phyloP scores from a whole-genome alignment of 92 coral and sea anemone genomes.

The Heteractis magnifica region DNA sequence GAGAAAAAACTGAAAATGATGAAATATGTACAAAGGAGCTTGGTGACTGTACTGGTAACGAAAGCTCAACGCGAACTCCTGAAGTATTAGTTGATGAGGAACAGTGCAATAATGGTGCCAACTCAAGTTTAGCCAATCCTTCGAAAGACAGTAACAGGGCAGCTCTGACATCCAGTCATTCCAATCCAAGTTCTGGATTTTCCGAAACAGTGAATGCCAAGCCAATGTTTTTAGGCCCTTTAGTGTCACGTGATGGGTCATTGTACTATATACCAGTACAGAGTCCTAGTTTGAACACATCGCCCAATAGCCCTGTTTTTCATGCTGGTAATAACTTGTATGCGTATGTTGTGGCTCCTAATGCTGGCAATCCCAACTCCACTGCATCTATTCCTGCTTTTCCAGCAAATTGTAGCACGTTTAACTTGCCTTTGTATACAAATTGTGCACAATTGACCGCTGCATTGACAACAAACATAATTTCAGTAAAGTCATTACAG shows the following conservation, averaged over 20 bases:
- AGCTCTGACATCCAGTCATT: not conserved
- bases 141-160: not conserved
- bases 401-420: not conserved
- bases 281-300: not conserved
- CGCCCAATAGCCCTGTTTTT: not conserved
- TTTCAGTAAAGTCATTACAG: not conserved
- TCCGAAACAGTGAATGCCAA: not conserved
- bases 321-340: not conserved
- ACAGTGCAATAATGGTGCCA: not conserved
- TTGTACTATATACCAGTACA: conserved; percentile 1
- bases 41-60: not conserved
- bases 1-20: not conserved
- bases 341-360: not conserved
- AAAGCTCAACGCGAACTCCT: not conserved
- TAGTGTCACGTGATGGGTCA: conserved; percentile 11
- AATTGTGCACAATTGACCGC: not conserved
- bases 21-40: not conserved
- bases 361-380: not conserved
- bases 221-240: not conserved
- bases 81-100: not conserved
- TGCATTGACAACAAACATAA: not conserved
- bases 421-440: not conserved
- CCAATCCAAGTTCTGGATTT: not conserved
- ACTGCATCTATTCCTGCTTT: not conserved
- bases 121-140: not conserved